Conservation (phyloP, 1,140 invertebrate species). For the Caenorhabditis remanei region DNA sequence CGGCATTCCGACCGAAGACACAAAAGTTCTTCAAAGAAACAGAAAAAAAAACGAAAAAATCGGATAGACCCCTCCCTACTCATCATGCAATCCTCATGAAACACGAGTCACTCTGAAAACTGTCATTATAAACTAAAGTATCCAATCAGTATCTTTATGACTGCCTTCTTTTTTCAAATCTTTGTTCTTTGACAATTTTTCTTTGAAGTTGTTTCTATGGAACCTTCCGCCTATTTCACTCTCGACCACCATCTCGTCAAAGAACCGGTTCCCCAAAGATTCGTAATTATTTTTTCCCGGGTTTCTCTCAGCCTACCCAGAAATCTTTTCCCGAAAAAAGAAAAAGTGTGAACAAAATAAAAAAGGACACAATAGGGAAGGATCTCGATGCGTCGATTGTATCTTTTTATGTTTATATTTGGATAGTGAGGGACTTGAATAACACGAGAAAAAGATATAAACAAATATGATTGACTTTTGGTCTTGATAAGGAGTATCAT, state of each 20-base stretch:
- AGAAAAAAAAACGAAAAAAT: neutral
- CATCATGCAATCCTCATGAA: neutral
- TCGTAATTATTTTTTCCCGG: conserved; percentile 43
- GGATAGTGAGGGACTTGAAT: neutral
- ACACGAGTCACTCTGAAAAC: neutral
- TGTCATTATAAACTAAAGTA: neutral
- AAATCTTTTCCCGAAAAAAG: neutral
- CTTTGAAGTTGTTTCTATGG: neutral
- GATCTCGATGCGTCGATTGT: conserved; percentile 18
- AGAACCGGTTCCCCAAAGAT: neutral
- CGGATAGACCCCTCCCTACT: neutral
- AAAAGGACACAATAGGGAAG: conserved; percentile 13
- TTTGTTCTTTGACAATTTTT: conserved; percentile 6
- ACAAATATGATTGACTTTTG: neutral
- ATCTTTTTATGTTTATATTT: neutral
- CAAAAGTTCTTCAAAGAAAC: neutral
- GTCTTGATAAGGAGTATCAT: no score
- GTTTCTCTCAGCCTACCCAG: neutral
- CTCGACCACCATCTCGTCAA: neutral
- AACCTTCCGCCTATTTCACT: neutral
- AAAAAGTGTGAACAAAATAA: conserved; percentile 34
- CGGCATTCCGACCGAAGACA: neutral
- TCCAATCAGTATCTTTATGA: conserved; percentile 2
- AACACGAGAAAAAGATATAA: neutral
- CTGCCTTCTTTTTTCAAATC: neutral